Percentiles rank a stretch among this genome's conserved stretches.
Evolutionary conservation across 2,113 vertebrate genomes (phyloP).

Genomic region (Cebus imitator): DNA sequence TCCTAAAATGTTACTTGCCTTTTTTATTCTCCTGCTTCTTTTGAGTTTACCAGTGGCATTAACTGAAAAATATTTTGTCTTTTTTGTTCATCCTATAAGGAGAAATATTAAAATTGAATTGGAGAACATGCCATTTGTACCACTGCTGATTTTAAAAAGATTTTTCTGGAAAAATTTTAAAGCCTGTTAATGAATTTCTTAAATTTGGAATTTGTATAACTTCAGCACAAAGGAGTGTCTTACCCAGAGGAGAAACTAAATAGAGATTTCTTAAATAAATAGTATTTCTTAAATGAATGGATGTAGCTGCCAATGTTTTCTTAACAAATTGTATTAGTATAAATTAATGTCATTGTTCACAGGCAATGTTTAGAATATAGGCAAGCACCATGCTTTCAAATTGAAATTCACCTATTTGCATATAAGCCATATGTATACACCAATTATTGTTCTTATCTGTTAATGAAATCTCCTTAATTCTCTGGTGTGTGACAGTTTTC

Average conservation of each 20-base stretch:
- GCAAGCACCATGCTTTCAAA: neutral
- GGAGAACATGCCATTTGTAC: neutral
- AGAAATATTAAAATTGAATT: neutral
- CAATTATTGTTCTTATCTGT: neutral
- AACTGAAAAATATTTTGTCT: neutral
- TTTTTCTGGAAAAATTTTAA: constrained; percentile 30
- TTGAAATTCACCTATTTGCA: neutral
- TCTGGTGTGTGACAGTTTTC: neutral
- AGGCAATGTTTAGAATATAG: constrained; percentile 3
- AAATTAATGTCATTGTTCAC: neutral
- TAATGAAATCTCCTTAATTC: neutral
- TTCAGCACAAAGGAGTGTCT: neutral
- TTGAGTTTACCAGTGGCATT: neutral
- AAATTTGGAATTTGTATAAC: constrained; percentile 23
- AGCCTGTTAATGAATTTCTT: neutral
- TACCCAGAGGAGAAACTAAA: neutral
- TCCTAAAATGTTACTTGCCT: neutral
- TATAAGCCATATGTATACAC: neutral
- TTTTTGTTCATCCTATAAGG: neutral
- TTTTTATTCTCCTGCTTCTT: neutral
- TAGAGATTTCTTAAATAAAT: neutral
- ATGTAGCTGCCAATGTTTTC: neutral
- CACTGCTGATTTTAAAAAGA: neutral
- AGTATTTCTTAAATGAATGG: neutral
- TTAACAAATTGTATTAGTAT: constrained; percentile 29